Evolutionary conservation across 2,888 invertebrate species (phyloP).

Genomic region (Ischnus inquisitorius): DNA sequence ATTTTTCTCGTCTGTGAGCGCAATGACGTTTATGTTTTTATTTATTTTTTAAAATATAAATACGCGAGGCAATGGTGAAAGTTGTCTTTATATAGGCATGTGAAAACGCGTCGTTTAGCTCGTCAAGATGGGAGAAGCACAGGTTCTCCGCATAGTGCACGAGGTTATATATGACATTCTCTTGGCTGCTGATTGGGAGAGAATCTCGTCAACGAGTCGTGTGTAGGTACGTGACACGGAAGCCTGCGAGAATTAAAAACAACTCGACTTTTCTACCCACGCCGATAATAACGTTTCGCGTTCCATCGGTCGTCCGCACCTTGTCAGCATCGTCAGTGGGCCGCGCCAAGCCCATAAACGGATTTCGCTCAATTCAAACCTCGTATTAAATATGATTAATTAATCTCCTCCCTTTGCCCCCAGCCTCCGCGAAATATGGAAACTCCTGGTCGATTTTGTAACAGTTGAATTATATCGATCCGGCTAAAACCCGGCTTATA

Average conservation of each 20-base stretch:
- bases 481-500: too few relatives aligned
- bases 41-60: conserved; percentile 20
- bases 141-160: conserved; percentile 47
- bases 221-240: conserved; percentile 50
- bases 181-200: neutral
- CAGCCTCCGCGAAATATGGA: neutral
- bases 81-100: conserved; percentile 65
- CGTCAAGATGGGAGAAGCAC: conserved; percentile 64
- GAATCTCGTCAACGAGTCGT: conserved; percentile 52
- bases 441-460: conserved; percentile 7
- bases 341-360: conserved; percentile 26
- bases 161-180: conserved; percentile 50
- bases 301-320: conserved; percentile 41
- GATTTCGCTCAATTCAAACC: conserved; percentile 28
- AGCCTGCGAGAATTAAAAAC: conserved; percentile 41
- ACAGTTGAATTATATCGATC: conserved; percentile 7
- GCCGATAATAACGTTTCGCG: conserved; percentile 57
- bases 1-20: neutral
- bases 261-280: conserved; percentile 69
- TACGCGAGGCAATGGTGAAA: conserved; percentile 61
- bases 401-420: conserved; percentile 8
- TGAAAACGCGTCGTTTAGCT: conserved; percentile 48
- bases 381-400: conserved; percentile 48
- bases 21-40: conserved; percentile 6
- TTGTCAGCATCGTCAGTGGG: conserved; percentile 40